These are phyloP conservation scores for Crocallis elinguaria DNA, from an alignment of 2,888 invertebrate genomes.

Conservation along the genomic window DNA sequence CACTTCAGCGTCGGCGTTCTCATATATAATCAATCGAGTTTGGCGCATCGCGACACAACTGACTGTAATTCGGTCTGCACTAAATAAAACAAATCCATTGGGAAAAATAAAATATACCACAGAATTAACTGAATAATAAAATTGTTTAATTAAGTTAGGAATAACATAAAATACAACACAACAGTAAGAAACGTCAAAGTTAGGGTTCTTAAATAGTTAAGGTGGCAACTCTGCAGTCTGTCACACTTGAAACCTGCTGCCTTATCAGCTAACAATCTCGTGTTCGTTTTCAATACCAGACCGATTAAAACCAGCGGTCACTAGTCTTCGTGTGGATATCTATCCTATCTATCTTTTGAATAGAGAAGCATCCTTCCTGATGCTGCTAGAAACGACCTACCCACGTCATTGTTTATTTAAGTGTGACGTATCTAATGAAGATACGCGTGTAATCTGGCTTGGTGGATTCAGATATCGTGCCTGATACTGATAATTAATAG, in stretches of 20 bases:
- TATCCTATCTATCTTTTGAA: too few species aligned
- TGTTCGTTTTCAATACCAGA: too few species aligned
- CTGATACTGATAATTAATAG: slow-evolving; percentile 30
- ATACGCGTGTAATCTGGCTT: slow-evolving; percentile 18
- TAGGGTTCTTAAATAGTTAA: too few species aligned
- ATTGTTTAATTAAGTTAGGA: too few species aligned
- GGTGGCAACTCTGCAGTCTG: too few species aligned
- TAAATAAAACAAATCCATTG: neutral
- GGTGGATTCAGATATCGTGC: slow-evolving; percentile 18
- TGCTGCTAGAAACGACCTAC: neutral
- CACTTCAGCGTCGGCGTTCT: slow-evolving; percentile 12
- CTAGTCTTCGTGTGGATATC: too few species aligned
- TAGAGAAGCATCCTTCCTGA: neutral
- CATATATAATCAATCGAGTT: slow-evolving; percentile 31
- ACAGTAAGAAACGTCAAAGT: too few species aligned
- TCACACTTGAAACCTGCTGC: too few species aligned
- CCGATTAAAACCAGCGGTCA: too few species aligned
- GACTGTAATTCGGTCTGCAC: neutral
- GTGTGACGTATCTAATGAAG: slow-evolving; percentile 19
- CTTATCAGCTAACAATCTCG: too few species aligned
- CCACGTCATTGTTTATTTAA: neutral
- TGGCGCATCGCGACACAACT: slow-evolving; percentile 21
- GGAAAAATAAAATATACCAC: neutral
- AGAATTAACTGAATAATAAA: neutral
- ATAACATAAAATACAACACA: too few species aligned